Evolutionary conservation across 2,113 vertebrate species (phyloP), one percentile per base, ranked within the genome.

Genomic region (Heterocephalus glaber): DNA sequence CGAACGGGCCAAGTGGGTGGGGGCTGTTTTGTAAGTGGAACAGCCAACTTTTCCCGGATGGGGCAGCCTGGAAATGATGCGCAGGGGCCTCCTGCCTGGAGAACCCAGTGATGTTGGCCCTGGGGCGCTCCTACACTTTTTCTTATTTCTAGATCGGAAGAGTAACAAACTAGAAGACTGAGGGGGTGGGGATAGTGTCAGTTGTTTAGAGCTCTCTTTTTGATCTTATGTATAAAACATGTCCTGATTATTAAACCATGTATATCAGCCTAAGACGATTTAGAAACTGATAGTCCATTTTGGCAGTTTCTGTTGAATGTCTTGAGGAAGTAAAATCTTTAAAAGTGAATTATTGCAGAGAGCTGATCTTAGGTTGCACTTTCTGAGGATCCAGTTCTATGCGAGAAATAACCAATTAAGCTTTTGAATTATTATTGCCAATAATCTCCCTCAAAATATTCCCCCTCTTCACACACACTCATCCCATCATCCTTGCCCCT

Each of bases 301-400:
- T 49, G 49, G 52, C 65, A 85, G 68, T n/a, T 54, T 89, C 77
- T 35, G 24, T 70, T 79, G 49, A n/a, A 49, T 79, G 52, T 66
- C 72, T 91, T 60, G 68, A 96, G 81, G 49, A 92, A 89, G 68
- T 70, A 47, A 89, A 86, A 77, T 77, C 58, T 91, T 94, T 68
- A 35, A 68, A 79, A 94, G 54, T 65, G 70, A 81, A 58, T 81
- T 44, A 41, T 44, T 94, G 58, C 33, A n/a, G 41, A 52, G 79
- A 92, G 33, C 58, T 38, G n/a, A 86, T 84, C 14, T 81, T 93
- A 1, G 22, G 63, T 17, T 58, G 49, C 33, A 10, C 49, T 89
- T 76, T 81, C 65, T 41, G 54, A 65, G 85, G 20, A n/a, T 76
- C 79, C 20, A 49, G 7, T 79, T 85, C 77, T 79, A 33, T 52